Conservation (phyloP, 2,888 invertebrate genomes). For the Acanthosepion pharaonis region DNA sequence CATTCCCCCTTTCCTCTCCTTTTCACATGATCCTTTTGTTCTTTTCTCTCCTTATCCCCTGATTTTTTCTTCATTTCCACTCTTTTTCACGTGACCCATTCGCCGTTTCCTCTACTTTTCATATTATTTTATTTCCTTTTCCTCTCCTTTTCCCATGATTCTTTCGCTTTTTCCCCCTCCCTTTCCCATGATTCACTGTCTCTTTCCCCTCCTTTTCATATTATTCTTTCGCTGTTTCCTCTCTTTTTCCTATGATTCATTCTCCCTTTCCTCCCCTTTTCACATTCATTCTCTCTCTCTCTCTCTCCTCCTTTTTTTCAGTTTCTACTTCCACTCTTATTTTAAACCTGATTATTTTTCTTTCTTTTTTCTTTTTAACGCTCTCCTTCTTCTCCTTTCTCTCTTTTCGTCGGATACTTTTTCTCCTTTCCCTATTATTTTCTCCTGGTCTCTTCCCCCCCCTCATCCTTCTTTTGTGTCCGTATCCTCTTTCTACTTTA, state of each 20-base stretch:
- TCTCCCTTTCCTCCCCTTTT: not conserved
- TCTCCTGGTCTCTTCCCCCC: not conserved
- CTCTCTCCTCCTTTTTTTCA: too few relatives aligned
- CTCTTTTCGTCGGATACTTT: not conserved
- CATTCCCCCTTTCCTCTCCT: too few relatives aligned
- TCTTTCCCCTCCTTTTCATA: not conserved
- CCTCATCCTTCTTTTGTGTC: not conserved
- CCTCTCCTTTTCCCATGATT: not conserved
- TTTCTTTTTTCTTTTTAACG: too few relatives aligned
- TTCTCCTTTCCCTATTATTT: too few relatives aligned
- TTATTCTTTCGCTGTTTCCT: not conserved
- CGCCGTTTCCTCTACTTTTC: not conserved
- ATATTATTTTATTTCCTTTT: rapidly evolving
- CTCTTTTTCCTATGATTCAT: not conserved
- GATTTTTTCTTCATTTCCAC: not conserved
- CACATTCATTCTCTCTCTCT: not conserved
- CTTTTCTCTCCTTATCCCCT: not conserved
- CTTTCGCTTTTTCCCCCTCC: rapidly evolving
- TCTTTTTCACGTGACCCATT: not conserved
- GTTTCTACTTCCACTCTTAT: not conserved
- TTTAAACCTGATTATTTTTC: not conserved
- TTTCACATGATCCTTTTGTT: not conserved
- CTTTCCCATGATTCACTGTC: not conserved
- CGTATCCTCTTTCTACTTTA: not conserved
- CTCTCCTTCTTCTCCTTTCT: not conserved